A percentile compares a stretch with the other conserved stretches of the same genome.
Conservation (phyloP, 2,113 vertebrate species). For the Melanostigma gelatinosum region DNA sequence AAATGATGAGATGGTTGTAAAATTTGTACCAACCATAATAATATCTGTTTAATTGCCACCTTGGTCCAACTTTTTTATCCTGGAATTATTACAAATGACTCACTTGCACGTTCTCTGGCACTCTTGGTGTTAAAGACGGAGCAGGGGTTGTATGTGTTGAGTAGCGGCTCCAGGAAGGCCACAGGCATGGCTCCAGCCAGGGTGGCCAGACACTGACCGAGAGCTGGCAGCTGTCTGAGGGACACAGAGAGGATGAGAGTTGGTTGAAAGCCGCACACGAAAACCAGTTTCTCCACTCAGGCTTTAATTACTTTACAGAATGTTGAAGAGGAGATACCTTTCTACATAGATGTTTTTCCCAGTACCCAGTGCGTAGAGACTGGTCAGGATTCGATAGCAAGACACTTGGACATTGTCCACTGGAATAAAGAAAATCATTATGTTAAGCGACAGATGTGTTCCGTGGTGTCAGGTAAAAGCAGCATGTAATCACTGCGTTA, state of each 20-base stretch:
- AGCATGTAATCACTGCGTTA: neutral
- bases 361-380: constrained; percentile 95
- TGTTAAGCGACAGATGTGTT: neutral
- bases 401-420: constrained; percentile 97
- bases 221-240: constrained; percentile 93
- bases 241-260: constrained; percentile 29
- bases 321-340: constrained; percentile 83
- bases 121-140: constrained; percentile 97
- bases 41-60: neutral
- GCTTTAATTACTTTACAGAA: constrained; percentile 9
- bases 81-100: constrained; percentile 70
- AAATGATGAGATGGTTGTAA: neutral
- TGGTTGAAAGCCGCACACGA: neutral
- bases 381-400: constrained; percentile 95
- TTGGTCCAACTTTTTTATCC: neutral
- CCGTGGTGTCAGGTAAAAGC: neutral
- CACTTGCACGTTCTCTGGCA: constrained; percentile 92
- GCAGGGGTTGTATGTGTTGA: constrained; percentile 92
- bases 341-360: constrained; percentile 99
- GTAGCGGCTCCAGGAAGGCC: constrained; percentile 94
- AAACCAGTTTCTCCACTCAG: neutral
- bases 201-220: constrained; percentile 97
- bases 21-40: neutral
- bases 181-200: constrained; percentile 96
- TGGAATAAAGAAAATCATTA: constrained; percentile 64